Evolutionary conservation across 2,888 invertebrate genomes (phyloP).

Genomic region (Taphrorychus bicolor): DNA sequence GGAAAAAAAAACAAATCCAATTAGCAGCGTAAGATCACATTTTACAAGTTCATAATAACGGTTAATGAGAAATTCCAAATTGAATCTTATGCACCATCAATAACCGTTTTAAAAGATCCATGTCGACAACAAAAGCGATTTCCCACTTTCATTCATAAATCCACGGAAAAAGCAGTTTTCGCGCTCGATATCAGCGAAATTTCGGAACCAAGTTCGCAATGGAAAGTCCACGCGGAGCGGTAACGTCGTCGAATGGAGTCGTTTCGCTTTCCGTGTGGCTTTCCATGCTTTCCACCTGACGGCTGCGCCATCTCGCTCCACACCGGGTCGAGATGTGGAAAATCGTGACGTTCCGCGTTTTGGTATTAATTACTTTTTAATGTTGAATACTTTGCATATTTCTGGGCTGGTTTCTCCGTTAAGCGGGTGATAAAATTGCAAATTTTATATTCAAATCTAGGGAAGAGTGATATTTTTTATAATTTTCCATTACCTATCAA

Average conservation of each 20-base stretch:
- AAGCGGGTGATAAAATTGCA: not conserved
- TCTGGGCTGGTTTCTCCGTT: not conserved
- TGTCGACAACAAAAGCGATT: not conserved
- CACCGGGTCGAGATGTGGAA: constrained; percentile 10
- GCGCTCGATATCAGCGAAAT: constrained; percentile 31
- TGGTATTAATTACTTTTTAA: constrained; percentile 19
- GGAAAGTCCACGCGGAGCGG: constrained; percentile 46
- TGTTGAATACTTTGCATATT: constrained; percentile 10
- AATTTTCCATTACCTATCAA: not conserved
- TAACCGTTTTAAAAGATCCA: not conserved
- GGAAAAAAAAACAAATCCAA: too few species aligned
- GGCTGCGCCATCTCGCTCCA: constrained; percentile 44
- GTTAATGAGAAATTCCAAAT: too few species aligned
- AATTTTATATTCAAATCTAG: not conserved
- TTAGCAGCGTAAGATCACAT: not conserved
- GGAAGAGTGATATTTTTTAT: not conserved
- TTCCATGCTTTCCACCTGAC: constrained; percentile 41
- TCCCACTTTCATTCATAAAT: constrained; percentile 23
- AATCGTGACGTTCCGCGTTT: constrained; percentile 5
- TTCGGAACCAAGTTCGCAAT: too few species aligned
- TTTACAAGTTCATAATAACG: not conserved
- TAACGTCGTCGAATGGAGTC: constrained; percentile 43
- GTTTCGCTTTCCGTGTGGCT: constrained; percentile 48
- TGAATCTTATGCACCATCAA: not conserved
- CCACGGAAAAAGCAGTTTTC: constrained; percentile 16